phyloP scores from a whole-genome alignment of 2,888 invertebrate genomes.

The Spatulosminthurus flaviceps region DNA sequence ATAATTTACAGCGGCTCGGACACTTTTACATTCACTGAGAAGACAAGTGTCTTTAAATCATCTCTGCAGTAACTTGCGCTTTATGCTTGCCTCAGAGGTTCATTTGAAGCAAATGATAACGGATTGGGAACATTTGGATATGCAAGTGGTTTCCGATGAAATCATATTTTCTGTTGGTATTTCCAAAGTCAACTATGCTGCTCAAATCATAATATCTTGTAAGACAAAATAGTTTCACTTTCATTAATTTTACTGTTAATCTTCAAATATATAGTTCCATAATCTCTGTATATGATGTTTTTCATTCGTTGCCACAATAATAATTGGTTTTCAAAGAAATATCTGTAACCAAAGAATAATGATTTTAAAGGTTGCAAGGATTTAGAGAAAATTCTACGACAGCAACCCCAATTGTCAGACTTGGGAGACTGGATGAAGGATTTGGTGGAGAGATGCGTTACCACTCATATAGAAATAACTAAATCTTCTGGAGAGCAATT shows the following conservation, averaged over 20 bases:
- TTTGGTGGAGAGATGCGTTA: conserved; percentile 28
- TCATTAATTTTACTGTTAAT: too few species aligned
- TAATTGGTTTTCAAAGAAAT: too few species aligned
- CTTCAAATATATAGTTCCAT: too few species aligned
- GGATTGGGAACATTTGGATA: conserved; percentile 38
- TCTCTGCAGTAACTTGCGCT: conserved; percentile 29
- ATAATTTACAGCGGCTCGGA: conserved; percentile 11
- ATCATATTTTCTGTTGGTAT: conserved; percentile 21
- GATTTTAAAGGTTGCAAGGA: conserved; percentile 38
- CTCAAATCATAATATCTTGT: conserved; percentile 33
- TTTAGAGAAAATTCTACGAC: conserved; percentile 34
- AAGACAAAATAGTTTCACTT: too few species aligned
- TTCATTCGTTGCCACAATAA: too few species aligned
- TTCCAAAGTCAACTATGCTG: conserved; percentile 23
- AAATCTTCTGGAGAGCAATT: background rate
- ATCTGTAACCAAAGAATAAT: too few species aligned
- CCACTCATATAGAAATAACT: background rate
- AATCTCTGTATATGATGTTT: too few species aligned
- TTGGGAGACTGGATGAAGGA: conserved; percentile 37
- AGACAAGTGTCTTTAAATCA: conserved; percentile 38
- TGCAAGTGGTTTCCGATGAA: conserved; percentile 31
- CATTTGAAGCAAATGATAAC: conserved; percentile 39
- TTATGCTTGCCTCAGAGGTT: conserved; percentile 18
- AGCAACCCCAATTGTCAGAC: conserved; percentile 30
- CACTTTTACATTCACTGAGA: conserved; percentile 20